Evolutionary conservation across 2,888 invertebrate genomes (phyloP), one percentile per base, ranked within the genome.

Genomic region (Drosophila mulleri): DNA sequence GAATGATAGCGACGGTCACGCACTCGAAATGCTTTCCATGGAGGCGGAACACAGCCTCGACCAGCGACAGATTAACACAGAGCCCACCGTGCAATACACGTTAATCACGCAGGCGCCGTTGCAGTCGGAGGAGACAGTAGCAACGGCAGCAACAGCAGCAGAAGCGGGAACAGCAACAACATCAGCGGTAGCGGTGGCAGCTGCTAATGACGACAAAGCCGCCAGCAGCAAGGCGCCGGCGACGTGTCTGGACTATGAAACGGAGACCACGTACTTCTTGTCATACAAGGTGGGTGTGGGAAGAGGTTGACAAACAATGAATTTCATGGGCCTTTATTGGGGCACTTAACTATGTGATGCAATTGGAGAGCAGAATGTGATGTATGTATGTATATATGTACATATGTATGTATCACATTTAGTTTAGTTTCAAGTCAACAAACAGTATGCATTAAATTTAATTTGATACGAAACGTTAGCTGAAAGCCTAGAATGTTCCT

Each of bases 181-280:
- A 23, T 26, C 53, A 37, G 54, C 62, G 48, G 59, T 39, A 53
- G 52, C 60, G 52, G 67, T 56, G 54, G 67, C 78, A 71, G 68
- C 63, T 77, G 69, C 83, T 81, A 88, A 86, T 83, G 84, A 86
- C 82, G 70, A 88, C 83, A 88, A 80, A 70, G 68, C 63, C 71
- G 72, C 68, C 65, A 75, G 64, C 69, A 64, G 71, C 64, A 60
- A 73, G 77, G 73, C 0, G 95, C 95, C 4, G 96, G 96, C 94
- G 16, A 96, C 96, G 7, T 98, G 98, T 89, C 93, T 98, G 35
- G 98, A 98, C 93, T 97, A 94, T 85, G 98, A 98, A 93, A 95
- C 95, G 1, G 95, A 96, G 90, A 95, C 95, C 59, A 96, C 96
- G 78, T 98, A 97, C 92, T 97, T 96, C 90, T 93, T 98, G 61